Percentiles rank a stretch among this genome's conserved stretches.
Conservation (phyloP, 2,113 vertebrate species). For the Dendropsophus ebraccatus region DNA sequence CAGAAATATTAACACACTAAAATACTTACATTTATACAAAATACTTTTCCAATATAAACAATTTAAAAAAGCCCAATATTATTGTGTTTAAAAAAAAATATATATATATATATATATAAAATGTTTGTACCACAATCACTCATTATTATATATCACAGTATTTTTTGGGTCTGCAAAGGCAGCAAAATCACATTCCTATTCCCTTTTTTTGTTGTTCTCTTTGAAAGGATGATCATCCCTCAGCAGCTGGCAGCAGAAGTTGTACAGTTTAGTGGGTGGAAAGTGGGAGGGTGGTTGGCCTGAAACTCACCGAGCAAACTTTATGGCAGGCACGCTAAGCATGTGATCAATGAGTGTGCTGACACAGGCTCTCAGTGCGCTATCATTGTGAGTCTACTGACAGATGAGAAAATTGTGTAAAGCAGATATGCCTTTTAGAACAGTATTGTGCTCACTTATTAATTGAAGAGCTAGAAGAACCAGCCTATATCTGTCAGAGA, state of each 20-base stretch:
- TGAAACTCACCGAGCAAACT: slow-evolving; percentile 61
- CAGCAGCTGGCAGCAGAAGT: slow-evolving; percentile 51
- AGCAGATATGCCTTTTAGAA: slow-evolving; percentile 13
- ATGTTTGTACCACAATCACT: neutral
- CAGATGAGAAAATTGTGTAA: slow-evolving; percentile 47
- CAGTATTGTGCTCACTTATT: neutral
- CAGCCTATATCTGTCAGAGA: neutral
- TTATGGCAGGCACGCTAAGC: slow-evolving; percentile 58
- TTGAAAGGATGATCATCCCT: slow-evolving; percentile 28
- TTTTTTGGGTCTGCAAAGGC: slow-evolving; percentile 10
- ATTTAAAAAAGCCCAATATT: too few relatives aligned
- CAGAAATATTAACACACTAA: too few relatives aligned
- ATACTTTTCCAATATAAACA: too few relatives aligned
- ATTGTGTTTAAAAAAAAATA: neutral
- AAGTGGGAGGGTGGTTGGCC: slow-evolving; percentile 38
- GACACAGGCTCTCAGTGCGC: slow-evolving; percentile 34
- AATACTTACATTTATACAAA: too few relatives aligned
- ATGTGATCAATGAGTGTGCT: slow-evolving; percentile 35
- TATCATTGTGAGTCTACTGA: slow-evolving; percentile 52
- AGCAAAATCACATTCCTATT: slow-evolving; percentile 61
- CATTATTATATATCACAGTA: neutral
- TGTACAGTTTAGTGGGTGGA: slow-evolving; percentile 20
- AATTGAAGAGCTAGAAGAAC: neutral
- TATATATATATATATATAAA: too few relatives aligned
- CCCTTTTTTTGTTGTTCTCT: slow-evolving; percentile 40